Conservation (phyloP, 2,888 invertebrate genomes). For the Plutella xylostella region DNA sequence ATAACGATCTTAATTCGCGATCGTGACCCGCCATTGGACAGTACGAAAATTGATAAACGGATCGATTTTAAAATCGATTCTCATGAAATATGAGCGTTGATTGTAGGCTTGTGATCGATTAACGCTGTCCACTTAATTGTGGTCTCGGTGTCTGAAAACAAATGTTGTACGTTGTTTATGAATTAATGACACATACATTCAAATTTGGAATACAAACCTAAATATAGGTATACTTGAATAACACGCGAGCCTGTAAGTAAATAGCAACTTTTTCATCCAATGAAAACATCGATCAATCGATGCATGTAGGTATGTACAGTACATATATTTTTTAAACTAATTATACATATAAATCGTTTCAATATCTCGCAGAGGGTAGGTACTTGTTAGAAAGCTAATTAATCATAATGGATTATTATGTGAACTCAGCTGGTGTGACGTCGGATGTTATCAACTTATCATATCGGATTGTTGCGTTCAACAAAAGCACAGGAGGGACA, state of each 20-base stretch:
- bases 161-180: background rate
- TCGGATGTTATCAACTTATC: too few relatives aligned
- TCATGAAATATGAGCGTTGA: slow-evolving; percentile 42
- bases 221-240: background rate
- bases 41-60: slow-evolving; percentile 38
- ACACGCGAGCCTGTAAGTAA: background rate
- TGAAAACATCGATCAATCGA: too few relatives aligned
- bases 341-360: too few relatives aligned
- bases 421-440: too few relatives aligned
- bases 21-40: slow-evolving; percentile 22
- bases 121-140: slow-evolving; percentile 6
- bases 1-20: slow-evolving; percentile 30
- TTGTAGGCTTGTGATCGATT: slow-evolving; percentile 18
- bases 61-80: slow-evolving; percentile 42
- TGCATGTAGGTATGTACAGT: too few relatives aligned
- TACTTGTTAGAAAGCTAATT: too few relatives aligned
- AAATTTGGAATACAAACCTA: background rate
- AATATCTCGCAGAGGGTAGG: too few relatives aligned
- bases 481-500: background rate
- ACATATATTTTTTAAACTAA: too few relatives aligned
- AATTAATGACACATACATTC: background rate
- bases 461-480: too few relatives aligned
- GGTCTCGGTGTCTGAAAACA: background rate
- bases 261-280: too few relatives aligned
- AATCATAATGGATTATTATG: too few relatives aligned